Evolutionary conservation across 2,113 vertebrate genomes (phyloP).

Genomic region (Microcebus tavaratra): DNA sequence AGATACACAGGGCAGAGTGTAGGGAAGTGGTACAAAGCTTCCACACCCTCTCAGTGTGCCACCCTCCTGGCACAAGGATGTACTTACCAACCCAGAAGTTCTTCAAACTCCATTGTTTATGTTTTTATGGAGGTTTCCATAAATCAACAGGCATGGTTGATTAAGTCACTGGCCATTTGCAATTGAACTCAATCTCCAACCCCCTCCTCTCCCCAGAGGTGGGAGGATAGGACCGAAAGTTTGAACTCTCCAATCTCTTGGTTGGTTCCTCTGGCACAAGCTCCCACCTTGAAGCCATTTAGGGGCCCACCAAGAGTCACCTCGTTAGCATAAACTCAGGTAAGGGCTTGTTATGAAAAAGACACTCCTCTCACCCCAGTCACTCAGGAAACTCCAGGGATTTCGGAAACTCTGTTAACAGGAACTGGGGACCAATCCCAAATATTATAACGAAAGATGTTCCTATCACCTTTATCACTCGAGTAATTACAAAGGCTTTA

Average conservation of each 20-base stretch:
- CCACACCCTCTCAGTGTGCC: background rate
- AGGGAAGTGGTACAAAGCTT: background rate
- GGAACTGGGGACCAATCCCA: background rate
- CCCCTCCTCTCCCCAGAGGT: background rate
- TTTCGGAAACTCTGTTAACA: background rate
- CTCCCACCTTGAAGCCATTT: background rate
- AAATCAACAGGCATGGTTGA: background rate
- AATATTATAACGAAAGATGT: background rate
- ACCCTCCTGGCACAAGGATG: background rate
- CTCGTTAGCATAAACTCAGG: background rate
- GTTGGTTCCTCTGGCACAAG: background rate
- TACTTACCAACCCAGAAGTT: background rate
- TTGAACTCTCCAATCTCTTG: background rate
- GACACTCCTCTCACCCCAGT: background rate
- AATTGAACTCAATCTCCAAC: background rate
- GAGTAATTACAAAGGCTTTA: background rate
- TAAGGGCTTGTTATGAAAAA: background rate
- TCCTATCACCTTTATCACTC: background rate
- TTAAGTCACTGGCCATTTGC: background rate
- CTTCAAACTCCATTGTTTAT: background rate
- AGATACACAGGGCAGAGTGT: background rate
- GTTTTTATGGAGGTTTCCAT: background rate
- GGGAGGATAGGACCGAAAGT: background rate
- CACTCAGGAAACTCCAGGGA: background rate
- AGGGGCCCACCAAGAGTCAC: background rate